These are phyloP conservation scores for Kryphioiulus occultus DNA, from an alignment of 2,888 invertebrate species.

Conservation along the genomic window DNA sequence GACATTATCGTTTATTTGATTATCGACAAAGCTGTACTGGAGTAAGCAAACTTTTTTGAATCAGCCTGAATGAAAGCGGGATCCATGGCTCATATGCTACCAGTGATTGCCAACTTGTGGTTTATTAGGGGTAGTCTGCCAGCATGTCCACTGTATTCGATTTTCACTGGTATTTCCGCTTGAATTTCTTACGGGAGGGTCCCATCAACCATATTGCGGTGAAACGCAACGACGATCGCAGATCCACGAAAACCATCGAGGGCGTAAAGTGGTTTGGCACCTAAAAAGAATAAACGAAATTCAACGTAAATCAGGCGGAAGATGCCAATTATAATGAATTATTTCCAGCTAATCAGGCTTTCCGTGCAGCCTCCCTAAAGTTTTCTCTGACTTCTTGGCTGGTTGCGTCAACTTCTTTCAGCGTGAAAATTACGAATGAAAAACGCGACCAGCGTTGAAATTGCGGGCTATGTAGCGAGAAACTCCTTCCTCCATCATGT, in stretches of 20 bases:
- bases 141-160: background rate
- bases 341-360: conserved; percentile 8
- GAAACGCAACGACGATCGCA: background rate
- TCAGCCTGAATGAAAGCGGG: too few species aligned
- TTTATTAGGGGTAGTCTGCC: background rate
- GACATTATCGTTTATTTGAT: too few species aligned
- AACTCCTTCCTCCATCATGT: background rate
- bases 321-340: conserved; percentile 26
- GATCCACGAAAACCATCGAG: background rate
- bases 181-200: background rate
- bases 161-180: background rate
- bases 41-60: too few species aligned
- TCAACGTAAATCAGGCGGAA: conserved; percentile 2
- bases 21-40: too few species aligned
- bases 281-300: background rate
- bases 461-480: background rate
- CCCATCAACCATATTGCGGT: background rate
- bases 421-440: background rate
- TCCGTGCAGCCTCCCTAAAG: background rate
- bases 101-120: background rate
- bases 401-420: background rate
- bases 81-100: background rate
- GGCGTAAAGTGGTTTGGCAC: background rate
- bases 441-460: conserved; percentile 14
- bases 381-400: background rate